Evolutionary conservation across 2,888 invertebrate genomes (phyloP).

Genomic region (Willowsia nigromaculata): DNA sequence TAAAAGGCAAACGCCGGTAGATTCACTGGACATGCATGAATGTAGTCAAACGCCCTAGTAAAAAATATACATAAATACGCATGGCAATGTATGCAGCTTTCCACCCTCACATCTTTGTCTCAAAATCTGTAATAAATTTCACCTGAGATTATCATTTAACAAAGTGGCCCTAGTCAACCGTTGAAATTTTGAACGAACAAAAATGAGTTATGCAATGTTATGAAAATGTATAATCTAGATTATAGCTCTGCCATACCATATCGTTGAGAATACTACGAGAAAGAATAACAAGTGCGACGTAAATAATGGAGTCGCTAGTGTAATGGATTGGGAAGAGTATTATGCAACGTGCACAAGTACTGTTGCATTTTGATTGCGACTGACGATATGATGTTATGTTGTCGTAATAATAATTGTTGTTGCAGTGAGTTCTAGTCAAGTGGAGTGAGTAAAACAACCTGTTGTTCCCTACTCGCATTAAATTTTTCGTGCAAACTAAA

Average conservation of each 20-base stretch:
- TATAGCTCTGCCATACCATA: background rate
- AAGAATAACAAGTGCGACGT: constrained; percentile 44
- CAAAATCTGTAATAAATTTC: constrained; percentile 30
- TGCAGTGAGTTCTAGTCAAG: constrained; percentile 28
- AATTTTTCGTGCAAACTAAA: background rate
- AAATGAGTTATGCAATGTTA: constrained; percentile 33
- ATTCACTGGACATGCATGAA: constrained; percentile 54
- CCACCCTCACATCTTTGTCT: constrained; percentile 40
- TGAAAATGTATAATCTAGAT: background rate
- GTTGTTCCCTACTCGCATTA: constrained; percentile 15
- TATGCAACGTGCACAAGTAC: background rate
- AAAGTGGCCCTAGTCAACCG: constrained; percentile 59
- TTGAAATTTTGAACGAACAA: constrained; percentile 15
- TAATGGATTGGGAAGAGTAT: background rate
- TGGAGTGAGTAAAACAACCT: constrained; percentile 39
- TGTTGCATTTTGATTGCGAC: constrained; percentile 39
- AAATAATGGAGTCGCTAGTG: background rate
- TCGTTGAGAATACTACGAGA: background rate
- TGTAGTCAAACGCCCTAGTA: constrained; percentile 28
- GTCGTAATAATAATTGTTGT: constrained; percentile 27
- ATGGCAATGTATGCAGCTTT: background rate
- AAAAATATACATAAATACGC: background rate
- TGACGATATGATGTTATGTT: constrained; percentile 4
- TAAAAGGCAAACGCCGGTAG: constrained; percentile 40
- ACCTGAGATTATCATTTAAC: constrained; percentile 35